Base-by-base conservation (phyloP, 2,113 vertebrate species). In the Catagonus wagneri region DNA sequence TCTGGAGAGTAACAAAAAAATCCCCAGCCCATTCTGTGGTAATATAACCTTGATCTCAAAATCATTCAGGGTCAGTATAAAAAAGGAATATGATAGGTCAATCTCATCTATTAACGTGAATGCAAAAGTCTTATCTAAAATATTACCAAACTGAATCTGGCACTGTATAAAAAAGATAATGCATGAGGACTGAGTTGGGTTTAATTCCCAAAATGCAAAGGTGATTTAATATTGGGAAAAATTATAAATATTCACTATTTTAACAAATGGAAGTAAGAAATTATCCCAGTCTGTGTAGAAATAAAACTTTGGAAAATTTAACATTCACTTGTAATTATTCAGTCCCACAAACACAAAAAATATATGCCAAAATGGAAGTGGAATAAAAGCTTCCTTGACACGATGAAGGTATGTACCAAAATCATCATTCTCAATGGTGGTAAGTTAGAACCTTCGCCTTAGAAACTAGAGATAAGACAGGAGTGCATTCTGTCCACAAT, bases 281-380 rank as follows among this genome's bases (percentile, higher is more conserved):
- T 27, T 16, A 66, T 74, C 32, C 25, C 29, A 72, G 50, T 39
- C 27, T 75, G n/a, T 71, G 15, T 44, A 66, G 66, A 90, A 93
- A 63, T 58, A 76, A 52, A 23, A 83, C 50, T 90, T n/a, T 90
- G 29, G 68, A 93, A 56, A 76, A 50, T 34, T 63, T 81, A 80
- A 69, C 15, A 75, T 17, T 12, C 23, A 36, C 39, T 69, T 90
- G 39, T 74, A 76, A 61, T 65, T 52, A 71, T 56, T 65, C 50
- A 87, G 22, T 81, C 81, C 78, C 65, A 84, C 23, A 90, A 90
- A 78, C 61, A 63, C 69, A 66, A 63, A 63, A 84, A 88, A 75
- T 19, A 39, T 60, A 52, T 83, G 71, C 56, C 75, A 76, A 83
- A 63, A 32, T 44, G 32, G 7, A 95, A 80, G 79, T 63, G 22